Base-by-base conservation (phyloP, 2,113 vertebrate species). In the Rhinopithecus roxellana region DNA sequence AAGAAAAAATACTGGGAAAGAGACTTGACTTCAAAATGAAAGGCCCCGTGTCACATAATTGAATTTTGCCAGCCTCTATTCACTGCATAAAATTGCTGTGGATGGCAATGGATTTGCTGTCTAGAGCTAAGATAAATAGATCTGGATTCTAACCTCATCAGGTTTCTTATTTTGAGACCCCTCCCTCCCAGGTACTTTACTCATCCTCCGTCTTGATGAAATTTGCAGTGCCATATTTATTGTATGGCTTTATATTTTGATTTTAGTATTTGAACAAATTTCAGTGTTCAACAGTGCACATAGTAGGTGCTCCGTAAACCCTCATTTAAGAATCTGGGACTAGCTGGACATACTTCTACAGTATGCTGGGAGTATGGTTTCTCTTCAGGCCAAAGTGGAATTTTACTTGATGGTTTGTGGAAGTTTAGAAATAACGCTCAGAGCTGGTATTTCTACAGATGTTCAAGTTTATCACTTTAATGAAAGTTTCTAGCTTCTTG, bases 181-280 rank as follows among this genome's bases (percentile, higher is more conserved):
- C 48, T 50, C 48, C 48, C 14, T 50, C 48, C 57, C 10, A n/a
- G 30, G 17, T 80, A 52, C 48, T 82, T 43, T 1, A 25, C 69
- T 79, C 48, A 80, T 38, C 12, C 20, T 48, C 10, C 20, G 3
- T n/a, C 59, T 59, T 77, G 52, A 57, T 40, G 50, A 59, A 91
- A 82, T 22, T 35, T 69, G 22, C 38, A 57, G 12, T 18, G 17
- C 55, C 48, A 32, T 69, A 38, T 92, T 43, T 57, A 43, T 52
- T 43, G 9, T 82, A 25, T 50, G 43, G 25, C 80, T 80, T 86
- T 74, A 55, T 52, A 30, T 55, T 55, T 91, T 23, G 52, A 4
- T 75, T 82, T 90, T 61, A 92, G 50, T 84, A n/a, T 94, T 84
- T 96, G 82, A 61, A 67, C 48, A 75, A 40, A 84, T 85, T 74